Evolutionary conservation across 2,113 vertebrate genomes (phyloP).

Genomic region (Eurypyga helias): DNA sequence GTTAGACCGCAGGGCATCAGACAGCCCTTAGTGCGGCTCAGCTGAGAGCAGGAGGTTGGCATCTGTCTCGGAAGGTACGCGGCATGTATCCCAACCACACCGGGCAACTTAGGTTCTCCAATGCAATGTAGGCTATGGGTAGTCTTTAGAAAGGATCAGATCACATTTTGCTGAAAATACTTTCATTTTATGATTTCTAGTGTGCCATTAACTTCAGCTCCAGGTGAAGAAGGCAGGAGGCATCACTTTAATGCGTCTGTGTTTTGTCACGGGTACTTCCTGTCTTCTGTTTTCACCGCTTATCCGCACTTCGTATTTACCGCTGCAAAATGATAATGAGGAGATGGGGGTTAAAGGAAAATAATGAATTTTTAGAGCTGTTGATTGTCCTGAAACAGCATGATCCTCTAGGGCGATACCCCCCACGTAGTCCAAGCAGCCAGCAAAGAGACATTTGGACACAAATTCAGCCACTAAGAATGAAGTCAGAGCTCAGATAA

Average conservation of each 20-base stretch:
- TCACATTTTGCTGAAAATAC: not conserved
- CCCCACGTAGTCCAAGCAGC: slow-evolving; percentile 21
- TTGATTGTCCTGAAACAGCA: slow-evolving; percentile 58
- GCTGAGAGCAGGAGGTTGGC: not conserved
- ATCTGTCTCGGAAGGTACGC: not conserved
- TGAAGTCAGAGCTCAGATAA: slow-evolving; percentile 68
- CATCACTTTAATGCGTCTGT: not conserved
- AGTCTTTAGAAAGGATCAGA: not conserved
- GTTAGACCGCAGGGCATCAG: not conserved
- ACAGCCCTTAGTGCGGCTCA: not conserved
- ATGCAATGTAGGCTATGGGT: not conserved
- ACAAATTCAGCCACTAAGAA: slow-evolving; percentile 47
- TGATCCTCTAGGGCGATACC: slow-evolving; percentile 35
- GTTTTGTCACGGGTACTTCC: slow-evolving; percentile 16
- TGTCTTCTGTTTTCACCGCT: slow-evolving; percentile 4
- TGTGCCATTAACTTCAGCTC: not conserved
- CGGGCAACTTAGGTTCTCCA: not conserved
- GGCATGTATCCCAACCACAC: not conserved
- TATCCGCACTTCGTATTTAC: not conserved
- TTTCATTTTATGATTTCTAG: not conserved
- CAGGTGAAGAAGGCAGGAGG: not conserved
- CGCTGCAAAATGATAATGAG: slow-evolving; percentile 49
- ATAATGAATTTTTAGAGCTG: slow-evolving; percentile 51
- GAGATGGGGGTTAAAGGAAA: slow-evolving; percentile 57
- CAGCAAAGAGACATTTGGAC: slow-evolving; percentile 52